A percentile compares a stretch with the other conserved stretches of the same genome.
Conservation (phyloP, 2,797 vertebrate species). For the Falco naumanni region DNA sequence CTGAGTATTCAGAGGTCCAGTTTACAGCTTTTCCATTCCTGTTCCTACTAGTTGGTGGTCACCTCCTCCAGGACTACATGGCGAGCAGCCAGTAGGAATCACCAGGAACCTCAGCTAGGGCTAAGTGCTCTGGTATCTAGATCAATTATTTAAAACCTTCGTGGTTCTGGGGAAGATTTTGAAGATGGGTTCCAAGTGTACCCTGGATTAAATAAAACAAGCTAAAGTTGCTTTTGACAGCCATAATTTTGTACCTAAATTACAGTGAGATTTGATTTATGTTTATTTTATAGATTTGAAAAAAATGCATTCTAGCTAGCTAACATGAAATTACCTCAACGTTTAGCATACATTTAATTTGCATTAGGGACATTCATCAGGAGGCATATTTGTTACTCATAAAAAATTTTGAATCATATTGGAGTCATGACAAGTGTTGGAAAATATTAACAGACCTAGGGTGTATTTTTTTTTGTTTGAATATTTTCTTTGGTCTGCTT, state of each 20-base stretch:
- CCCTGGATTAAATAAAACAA: not conserved
- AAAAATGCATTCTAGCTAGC: not conserved
- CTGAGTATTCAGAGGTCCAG: not conserved
- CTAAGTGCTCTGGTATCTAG: not conserved
- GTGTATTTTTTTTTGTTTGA: not conserved
- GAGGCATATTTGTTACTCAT: not conserved
- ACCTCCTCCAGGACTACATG: not conserved
- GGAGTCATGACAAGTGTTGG: conserved; percentile 28
- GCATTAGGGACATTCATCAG: not conserved
- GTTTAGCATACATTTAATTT: not conserved
- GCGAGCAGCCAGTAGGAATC: not conserved
- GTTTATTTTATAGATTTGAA: not conserved
- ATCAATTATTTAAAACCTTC: not conserved
- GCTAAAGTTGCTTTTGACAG: not conserved
- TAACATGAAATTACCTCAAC: not conserved
- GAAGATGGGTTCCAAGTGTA: not conserved
- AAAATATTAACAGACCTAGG: conserved; percentile 13
- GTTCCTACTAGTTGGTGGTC: not conserved
- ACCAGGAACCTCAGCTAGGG: not conserved
- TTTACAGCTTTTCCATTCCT: not conserved
- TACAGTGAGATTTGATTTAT: not conserved
- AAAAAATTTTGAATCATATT: not conserved
- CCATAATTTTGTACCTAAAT: not conserved
- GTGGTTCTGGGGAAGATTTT: not conserved
- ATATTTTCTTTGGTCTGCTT: conserved; percentile 34